These are phyloP conservation scores for Amazona guildingii DNA, from an alignment of 2,113 vertebrate species.

Conservation along the genomic window DNA sequence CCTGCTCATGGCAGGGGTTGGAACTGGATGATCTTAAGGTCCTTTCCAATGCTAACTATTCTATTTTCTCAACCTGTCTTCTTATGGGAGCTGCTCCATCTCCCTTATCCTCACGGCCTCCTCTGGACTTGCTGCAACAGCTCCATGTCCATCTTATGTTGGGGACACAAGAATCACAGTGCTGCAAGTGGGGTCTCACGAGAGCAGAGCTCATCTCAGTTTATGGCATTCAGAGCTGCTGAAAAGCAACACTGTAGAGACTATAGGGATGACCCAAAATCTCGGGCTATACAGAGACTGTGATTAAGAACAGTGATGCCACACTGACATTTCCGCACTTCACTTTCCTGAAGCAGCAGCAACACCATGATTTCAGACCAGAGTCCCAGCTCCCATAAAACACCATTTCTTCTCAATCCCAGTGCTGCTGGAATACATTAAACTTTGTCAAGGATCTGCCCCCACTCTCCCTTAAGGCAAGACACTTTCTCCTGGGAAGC, in stretches of 20 bases:
- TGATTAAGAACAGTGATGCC: background rate
- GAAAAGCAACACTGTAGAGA: background rate
- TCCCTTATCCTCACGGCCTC: background rate
- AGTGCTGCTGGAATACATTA: fast-evolving
- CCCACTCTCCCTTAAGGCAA: background rate
- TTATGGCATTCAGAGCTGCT: background rate
- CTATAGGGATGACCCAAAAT: fast-evolving
- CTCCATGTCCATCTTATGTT: background rate
- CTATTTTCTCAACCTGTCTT: background rate
- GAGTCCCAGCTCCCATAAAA: background rate
- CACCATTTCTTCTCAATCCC: background rate
- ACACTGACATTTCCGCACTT: background rate
- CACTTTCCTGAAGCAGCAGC: background rate
- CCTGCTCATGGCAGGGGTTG: background rate
- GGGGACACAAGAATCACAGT: background rate
- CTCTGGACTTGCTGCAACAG: background rate
- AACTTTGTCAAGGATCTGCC: background rate
- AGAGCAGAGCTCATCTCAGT: background rate
- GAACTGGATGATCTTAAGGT: background rate
- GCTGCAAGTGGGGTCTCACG: background rate
- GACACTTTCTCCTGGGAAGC: background rate
- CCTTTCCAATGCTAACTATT: background rate
- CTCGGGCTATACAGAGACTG: background rate
- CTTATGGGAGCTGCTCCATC: background rate
- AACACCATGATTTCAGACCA: background rate